Evolutionary conservation across 2,113 vertebrate genomes (phyloP).

Genomic region (Ctenomys sociabilis): DNA sequence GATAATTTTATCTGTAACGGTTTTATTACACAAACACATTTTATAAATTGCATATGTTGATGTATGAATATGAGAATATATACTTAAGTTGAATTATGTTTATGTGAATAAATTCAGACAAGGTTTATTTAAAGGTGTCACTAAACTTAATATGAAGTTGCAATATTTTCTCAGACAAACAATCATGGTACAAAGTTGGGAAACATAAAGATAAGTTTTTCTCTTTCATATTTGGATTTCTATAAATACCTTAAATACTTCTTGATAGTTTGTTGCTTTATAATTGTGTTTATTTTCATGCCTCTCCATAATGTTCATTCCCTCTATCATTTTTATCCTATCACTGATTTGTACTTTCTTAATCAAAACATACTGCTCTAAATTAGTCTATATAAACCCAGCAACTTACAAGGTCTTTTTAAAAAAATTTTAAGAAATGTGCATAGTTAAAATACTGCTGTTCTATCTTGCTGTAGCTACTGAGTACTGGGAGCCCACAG

Average conservation of each 20-base stretch:
- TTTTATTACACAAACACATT: not conserved
- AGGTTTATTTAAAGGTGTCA: not conserved
- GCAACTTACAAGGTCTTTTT: not conserved
- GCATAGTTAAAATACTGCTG: not conserved
- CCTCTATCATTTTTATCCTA: not conserved
- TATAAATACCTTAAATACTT: not conserved
- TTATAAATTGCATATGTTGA: not conserved
- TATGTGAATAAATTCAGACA: not conserved
- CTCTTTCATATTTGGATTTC: not conserved
- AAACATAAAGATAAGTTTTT: not conserved
- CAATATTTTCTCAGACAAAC: not conserved
- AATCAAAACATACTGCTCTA: not conserved
- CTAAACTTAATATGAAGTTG: not conserved
- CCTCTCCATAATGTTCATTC: not conserved
- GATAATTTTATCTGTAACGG: not conserved
- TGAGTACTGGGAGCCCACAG: not conserved
- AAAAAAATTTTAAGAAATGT: not conserved
- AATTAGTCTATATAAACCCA: not conserved
- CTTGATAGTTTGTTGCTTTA: not conserved
- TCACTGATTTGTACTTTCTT: not conserved
- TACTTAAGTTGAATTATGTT: not conserved
- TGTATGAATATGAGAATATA: not conserved
- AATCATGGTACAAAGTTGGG: not conserved
- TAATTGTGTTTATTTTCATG: not conserved
- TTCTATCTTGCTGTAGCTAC: not conserved